These are phyloP conservation scores for Falco cherrug DNA, from an alignment of 2,797 vertebrate genomes.

Conservation along the genomic window DNA sequence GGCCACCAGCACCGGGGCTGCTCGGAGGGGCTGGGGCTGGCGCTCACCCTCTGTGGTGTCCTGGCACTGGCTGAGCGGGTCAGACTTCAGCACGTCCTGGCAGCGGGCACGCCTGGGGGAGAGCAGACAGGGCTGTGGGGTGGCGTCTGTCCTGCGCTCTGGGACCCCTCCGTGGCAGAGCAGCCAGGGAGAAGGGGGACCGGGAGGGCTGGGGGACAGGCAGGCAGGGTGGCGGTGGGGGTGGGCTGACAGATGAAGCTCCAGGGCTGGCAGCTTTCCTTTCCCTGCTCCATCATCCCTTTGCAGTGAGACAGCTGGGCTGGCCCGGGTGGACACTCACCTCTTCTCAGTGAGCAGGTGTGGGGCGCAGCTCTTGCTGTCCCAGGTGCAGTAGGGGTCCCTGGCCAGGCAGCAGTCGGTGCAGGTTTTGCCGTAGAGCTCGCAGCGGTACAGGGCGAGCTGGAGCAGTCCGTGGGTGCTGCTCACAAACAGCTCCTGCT, in stretches of 20 bases:
- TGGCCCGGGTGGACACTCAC: background rate
- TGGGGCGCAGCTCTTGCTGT: constrained; percentile 81
- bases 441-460: constrained; percentile 86
- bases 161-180: background rate
- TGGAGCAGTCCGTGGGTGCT: constrained; percentile 79
- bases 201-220: background rate
- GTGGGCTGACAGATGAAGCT: background rate
- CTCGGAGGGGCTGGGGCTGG: background rate
- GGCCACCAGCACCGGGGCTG: background rate
- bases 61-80: constrained; percentile 84
- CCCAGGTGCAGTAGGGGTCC: constrained; percentile 92
- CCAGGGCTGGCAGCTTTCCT: background rate
- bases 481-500: constrained; percentile 72
- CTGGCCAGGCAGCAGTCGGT: constrained; percentile 87
- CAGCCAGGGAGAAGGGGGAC: background rate
- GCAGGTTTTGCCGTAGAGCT: constrained; percentile 87
- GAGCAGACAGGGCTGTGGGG: background rate
- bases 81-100: constrained; percentile 82
- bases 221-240: background rate
- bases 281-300: background rate
- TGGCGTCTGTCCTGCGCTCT: accelerated
- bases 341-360: constrained; percentile 54
- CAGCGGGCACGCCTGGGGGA: constrained; percentile 79
- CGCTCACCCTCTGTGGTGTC: constrained; percentile 77
- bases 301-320: background rate